Base-by-base conservation (phyloP, 2,888 invertebrate species). In the Ditylenchus weischeri region DNA sequence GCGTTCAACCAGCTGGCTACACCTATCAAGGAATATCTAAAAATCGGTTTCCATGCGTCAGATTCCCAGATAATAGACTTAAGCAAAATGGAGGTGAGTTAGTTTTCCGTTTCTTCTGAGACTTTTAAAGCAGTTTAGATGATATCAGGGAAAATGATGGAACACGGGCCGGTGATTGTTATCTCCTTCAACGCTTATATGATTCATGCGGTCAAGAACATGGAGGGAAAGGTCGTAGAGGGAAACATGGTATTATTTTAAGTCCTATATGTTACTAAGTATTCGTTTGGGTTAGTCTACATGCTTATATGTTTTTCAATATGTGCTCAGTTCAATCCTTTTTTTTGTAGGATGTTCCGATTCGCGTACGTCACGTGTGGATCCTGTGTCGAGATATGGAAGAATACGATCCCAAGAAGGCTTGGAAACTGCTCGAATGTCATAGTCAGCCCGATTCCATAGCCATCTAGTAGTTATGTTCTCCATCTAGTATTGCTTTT, bases 81-180 rank as follows among this genome's bases (percentile, higher is more conserved):
- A 63, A 91, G 92, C 84, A 90, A 91, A 82, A 90, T 93, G 1
- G 93, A 93, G 83, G 80, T 81, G 63, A n/a, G 64, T 29, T 38
- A 11, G 38, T 38, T 11, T 8, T 11, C 6, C 38, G n/a, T n/a
- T n/a, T 38, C 38, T 38, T 8, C 38, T 38, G 38, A 38, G 6
- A 11, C 38, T 38, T 8, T 8, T 11, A 38, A 38, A 11, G 11
- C 10, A 51, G 72, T 74, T 63, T 76, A 87, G 86, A 86, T 98
- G 70, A 90, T 90, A 0, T 92, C 94, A 89, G 98, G 95, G 0
- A 94, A 96, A 86, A 91, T 98, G 82, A 94, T 96, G 92, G 96
- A 98, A 64, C 95, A 96, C 83, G 98, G 98, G 0, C 98, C 98
- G 0, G 94, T 98, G 4, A 85, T 99, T 73, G 90, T 96, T 59